These are phyloP conservation scores for Scolopax mira DNA, from an alignment of 2,113 vertebrate genomes.

Conservation along the genomic window DNA sequence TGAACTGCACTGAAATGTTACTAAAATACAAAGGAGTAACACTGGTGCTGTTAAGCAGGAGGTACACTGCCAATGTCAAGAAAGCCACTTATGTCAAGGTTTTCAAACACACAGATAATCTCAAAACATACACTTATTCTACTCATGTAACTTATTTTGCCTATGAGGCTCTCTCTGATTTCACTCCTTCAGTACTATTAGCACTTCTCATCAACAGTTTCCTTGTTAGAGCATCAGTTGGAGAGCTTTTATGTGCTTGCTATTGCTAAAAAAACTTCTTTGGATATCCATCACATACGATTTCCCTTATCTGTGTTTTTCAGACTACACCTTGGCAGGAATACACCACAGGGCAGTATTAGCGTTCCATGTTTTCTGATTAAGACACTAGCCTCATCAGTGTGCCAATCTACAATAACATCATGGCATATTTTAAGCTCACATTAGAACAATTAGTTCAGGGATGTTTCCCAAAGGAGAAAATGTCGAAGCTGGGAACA, in stretches of 20 bases:
- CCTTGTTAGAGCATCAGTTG: neutral
- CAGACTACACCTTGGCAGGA: slow-evolving; percentile 3
- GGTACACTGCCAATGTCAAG: neutral
- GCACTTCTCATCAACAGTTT: neutral
- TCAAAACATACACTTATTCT: neutral
- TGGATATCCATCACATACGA: neutral
- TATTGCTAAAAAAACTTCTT: neutral
- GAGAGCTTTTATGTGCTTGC: neutral
- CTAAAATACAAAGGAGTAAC: neutral
- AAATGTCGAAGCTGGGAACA: neutral
- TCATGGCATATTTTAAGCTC: neutral
- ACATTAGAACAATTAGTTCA: neutral
- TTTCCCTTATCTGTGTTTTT: slow-evolving; percentile 31
- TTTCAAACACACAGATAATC: neutral
- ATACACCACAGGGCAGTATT: neutral
- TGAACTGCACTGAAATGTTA: neutral
- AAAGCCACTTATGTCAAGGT: neutral
- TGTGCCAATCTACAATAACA: neutral
- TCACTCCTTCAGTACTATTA: neutral
- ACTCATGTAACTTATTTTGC: neutral
- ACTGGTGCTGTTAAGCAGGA: neutral
- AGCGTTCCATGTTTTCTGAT: neutral
- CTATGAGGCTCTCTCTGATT: neutral
- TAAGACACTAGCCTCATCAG: neutral
- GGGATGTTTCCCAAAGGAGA: neutral